Evolutionary conservation across 2,113 vertebrate genomes (phyloP).

Genomic region (Scolopax mira): DNA sequence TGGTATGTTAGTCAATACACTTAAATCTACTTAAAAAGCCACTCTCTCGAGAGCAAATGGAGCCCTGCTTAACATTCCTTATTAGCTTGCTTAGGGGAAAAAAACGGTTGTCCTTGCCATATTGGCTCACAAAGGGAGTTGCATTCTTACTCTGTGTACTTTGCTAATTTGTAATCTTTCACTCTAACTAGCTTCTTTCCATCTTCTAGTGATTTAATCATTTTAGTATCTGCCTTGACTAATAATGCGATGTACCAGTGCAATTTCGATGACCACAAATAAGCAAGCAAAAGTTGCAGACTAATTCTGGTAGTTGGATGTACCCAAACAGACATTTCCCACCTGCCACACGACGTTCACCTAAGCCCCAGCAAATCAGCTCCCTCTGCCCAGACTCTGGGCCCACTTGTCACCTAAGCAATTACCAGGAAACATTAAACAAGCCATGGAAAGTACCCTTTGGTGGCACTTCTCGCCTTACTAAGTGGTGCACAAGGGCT

Average conservation of each 20-base stretch:
- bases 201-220: not conserved
- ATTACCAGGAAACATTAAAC: constrained; percentile 17
- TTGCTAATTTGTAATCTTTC: constrained; percentile 38
- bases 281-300: constrained; percentile 40
- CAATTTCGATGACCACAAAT: constrained; percentile 24
- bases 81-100: constrained; percentile 36
- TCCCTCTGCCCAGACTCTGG: not conserved
- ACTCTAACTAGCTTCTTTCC: constrained; percentile 40
- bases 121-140: constrained; percentile 46
- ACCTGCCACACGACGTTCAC: not conserved
- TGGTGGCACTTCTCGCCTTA: not conserved
- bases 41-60: constrained; percentile 47
- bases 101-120: constrained; percentile 28
- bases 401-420: not conserved
- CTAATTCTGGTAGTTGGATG: not conserved
- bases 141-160: constrained; percentile 31
- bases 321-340: constrained; percentile 20
- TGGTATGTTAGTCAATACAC: constrained; percentile 61
- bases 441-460: constrained; percentile 37
- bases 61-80: constrained; percentile 59
- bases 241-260: not conserved
- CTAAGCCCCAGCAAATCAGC: not conserved
- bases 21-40: constrained; percentile 64
- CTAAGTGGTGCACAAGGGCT: not conserved
- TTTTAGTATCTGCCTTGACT: constrained; percentile 41